Conservation (phyloP, 2,888 invertebrate genomes). For the Anoplius nigerrimus region DNA sequence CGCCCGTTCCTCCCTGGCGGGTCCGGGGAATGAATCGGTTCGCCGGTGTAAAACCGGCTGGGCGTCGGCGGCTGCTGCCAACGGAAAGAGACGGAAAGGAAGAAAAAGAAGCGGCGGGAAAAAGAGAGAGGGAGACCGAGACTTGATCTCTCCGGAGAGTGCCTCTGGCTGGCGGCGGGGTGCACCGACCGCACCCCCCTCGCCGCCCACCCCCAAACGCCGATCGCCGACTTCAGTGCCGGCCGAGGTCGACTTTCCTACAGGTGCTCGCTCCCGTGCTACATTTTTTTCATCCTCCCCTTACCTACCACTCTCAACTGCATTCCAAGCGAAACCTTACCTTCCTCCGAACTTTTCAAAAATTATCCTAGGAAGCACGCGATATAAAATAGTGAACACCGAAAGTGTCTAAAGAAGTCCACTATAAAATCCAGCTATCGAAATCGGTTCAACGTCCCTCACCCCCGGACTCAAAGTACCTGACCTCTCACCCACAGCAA, state of each 20-base stretch:
- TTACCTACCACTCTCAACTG: background rate
- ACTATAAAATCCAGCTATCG: too few relatives aligned
- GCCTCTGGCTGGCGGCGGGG: conserved; percentile 69
- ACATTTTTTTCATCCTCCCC: background rate
- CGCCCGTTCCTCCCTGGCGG: conserved; percentile 47
- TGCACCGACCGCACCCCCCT: conserved; percentile 57
- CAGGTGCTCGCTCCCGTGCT: conserved; percentile 48
- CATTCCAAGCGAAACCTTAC: background rate
- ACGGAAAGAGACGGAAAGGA: conserved; percentile 28
- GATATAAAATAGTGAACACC: too few relatives aligned
- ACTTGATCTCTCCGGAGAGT: conserved; percentile 63
- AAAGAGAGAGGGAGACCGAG: conserved; percentile 41
- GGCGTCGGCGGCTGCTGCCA: conserved; percentile 69
- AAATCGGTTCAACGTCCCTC: too few relatives aligned
- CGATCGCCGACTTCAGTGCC: conserved; percentile 64
- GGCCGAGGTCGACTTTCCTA: conserved; percentile 50
- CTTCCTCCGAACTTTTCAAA: too few relatives aligned
- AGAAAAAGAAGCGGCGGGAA: conserved; percentile 16
- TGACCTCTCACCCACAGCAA: too few relatives aligned
- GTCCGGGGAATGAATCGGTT: conserved; percentile 52
- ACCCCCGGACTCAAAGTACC: too few relatives aligned
- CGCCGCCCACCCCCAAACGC: conserved; percentile 51
- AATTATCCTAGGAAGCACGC: too few relatives aligned
- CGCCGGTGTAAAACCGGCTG: conserved; percentile 69
- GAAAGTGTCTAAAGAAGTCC: too few relatives aligned